Conservation (phyloP, 1,140 invertebrate genomes). For the Grapholita molesta region DNA sequence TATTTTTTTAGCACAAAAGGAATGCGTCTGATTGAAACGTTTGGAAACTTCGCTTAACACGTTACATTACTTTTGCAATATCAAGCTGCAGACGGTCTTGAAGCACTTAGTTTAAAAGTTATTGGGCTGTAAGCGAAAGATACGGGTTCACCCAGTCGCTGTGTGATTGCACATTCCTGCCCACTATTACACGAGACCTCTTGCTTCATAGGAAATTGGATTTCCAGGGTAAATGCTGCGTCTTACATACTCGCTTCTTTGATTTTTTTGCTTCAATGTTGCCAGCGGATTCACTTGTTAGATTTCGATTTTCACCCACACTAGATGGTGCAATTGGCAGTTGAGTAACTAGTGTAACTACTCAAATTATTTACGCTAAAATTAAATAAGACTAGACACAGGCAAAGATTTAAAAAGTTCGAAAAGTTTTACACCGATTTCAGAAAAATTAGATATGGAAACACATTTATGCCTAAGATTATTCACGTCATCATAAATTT, state of each 20-base stretch:
- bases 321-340: too few relatives aligned
- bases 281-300: too few relatives aligned
- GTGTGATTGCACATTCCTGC: slow-evolving; percentile 5
- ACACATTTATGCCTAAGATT: too few relatives aligned
- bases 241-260: neutral
- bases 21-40: neutral
- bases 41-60: neutral
- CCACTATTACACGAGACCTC: neutral
- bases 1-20: neutral
- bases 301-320: too few relatives aligned
- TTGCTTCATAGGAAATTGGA: neutral
- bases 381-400: too few relatives aligned
- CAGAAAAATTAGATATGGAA: too few relatives aligned
- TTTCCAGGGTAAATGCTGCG: neutral
- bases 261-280: too few relatives aligned
- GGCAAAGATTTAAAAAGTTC: too few relatives aligned
- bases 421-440: too few relatives aligned
- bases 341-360: too few relatives aligned
- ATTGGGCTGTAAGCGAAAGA: slow-evolving; percentile 8
- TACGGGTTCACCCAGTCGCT: slow-evolving; percentile 1
- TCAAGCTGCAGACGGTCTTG: neutral
- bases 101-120: neutral
- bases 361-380: too few relatives aligned
- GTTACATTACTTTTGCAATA: neutral
- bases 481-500: neutral